phyloP scores from a whole-genome alignment of 1,140 invertebrate species.

The Pseudobourletiella spinata region DNA sequence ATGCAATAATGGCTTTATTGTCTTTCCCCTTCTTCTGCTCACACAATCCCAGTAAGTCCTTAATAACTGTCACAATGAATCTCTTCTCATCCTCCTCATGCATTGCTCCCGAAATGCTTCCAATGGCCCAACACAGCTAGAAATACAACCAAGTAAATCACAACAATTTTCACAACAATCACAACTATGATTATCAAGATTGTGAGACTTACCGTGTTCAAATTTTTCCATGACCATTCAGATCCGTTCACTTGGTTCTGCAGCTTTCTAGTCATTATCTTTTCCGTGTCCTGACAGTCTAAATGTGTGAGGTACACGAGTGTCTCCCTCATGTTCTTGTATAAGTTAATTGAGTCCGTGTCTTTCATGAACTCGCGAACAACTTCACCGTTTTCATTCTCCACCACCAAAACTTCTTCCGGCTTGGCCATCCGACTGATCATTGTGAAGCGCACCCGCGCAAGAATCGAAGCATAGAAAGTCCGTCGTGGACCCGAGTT shows the following conservation, averaged over 20 bases:
- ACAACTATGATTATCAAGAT: not conserved
- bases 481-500: constrained; percentile 49
- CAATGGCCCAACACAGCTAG: constrained; percentile 96
- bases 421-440: constrained; percentile 99
- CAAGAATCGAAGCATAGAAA: constrained; percentile 66
- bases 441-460: constrained; percentile 88
- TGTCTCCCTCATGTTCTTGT: constrained; percentile 99
- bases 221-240: constrained; percentile 99
- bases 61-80: constrained; percentile 98
- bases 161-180: too few species aligned
- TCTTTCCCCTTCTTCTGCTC: constrained; percentile 99
- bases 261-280: constrained; percentile 98
- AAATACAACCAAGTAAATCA: constrained; percentile 5
- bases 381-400: constrained; percentile 99
- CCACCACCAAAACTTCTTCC: constrained; percentile 99
- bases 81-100: constrained; percentile 98
- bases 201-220: constrained; percentile 79
- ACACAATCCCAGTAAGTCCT: constrained; percentile 94
- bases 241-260: constrained; percentile 97
- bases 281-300: constrained; percentile 93
- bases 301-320: constrained; percentile 98
- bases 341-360: constrained; percentile 98
- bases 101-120: constrained; percentile 98
- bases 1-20: constrained; percentile 99
- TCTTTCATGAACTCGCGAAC: constrained; percentile 99